Conservation (phyloP, 2,888 invertebrate genomes). For the Amphipoea oculea region DNA sequence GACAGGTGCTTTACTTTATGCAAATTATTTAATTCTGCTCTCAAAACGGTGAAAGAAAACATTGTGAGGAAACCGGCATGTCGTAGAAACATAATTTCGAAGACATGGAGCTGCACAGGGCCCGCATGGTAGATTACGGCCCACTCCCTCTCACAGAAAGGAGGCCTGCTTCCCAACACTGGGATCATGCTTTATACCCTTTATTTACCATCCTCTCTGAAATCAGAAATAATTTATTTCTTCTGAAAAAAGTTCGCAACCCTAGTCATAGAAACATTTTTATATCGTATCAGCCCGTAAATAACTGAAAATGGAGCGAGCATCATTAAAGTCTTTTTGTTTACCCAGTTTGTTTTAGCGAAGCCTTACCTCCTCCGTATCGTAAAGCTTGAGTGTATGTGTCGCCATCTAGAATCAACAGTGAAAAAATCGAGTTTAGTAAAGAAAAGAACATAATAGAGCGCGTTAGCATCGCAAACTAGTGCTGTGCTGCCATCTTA, state of each 20-base stretch:
- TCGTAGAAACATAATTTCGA: no score
- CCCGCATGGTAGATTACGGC: no score
- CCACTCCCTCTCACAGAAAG: no score
- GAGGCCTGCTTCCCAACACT: no score
- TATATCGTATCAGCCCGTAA: background rate
- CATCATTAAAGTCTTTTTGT: background rate
- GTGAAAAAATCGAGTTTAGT: background rate
- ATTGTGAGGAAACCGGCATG: no score
- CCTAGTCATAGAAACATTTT: background rate
- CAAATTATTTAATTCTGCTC: no score
- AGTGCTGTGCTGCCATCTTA: conserved; percentile 53
- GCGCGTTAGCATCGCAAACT: conserved; percentile 16
- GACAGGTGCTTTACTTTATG: no score
- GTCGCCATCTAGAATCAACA: conserved; percentile 43
- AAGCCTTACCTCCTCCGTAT: background rate
- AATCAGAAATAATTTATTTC: background rate
- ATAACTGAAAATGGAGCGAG: background rate
- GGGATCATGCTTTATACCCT: background rate
- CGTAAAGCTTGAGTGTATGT: background rate
- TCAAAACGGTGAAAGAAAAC: no score
- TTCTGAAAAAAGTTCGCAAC: background rate
- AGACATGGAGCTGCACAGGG: no score
- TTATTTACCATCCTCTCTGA: background rate
- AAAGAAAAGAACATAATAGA: conserved; percentile 3
- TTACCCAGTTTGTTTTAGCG: background rate